A percentile compares a stretch with the other conserved stretches of the same genome.
These are phyloP conservation scores for Cantharis lateralis DNA, from an alignment of 2,888 invertebrate genomes.

Conservation along the genomic window DNA sequence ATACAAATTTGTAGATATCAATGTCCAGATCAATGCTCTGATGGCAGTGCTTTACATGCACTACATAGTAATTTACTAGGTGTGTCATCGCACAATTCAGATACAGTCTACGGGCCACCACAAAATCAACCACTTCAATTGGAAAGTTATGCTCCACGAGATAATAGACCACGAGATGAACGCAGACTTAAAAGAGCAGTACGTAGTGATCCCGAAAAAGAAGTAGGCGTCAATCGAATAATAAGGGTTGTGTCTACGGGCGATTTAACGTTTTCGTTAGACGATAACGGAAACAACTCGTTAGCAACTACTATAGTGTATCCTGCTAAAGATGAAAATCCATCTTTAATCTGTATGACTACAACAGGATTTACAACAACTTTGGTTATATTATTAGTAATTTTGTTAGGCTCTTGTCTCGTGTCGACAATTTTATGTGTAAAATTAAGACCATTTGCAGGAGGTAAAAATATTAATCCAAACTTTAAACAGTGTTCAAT, in stretches of 20 bases:
- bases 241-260: slow-evolving; percentile 92
- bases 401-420: slow-evolving; percentile 82
- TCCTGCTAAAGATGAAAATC: slow-evolving; percentile 65
- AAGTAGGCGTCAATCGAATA: slow-evolving; percentile 86
- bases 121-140: slow-evolving; percentile 65
- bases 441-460: slow-evolving; percentile 72
- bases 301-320: slow-evolving; percentile 70
- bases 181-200: slow-evolving; percentile 70
- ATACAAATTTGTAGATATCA: slow-evolving; percentile 92
- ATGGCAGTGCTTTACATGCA: slow-evolving; percentile 51
- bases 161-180: slow-evolving; percentile 72
- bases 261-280: slow-evolving; percentile 82
- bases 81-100: slow-evolving; percentile 62
- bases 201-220: slow-evolving; percentile 68
- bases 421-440: slow-evolving; percentile 86
- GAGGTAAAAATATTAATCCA: slow-evolving; percentile 7
- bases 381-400: slow-evolving; percentile 78
- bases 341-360: slow-evolving; percentile 86
- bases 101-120: slow-evolving; percentile 73
- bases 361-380: slow-evolving; percentile 92
- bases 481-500: slow-evolving; percentile 2
- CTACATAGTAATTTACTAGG: slow-evolving; percentile 58
- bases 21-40: slow-evolving; percentile 91
- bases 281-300: slow-evolving; percentile 66
- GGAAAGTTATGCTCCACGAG: slow-evolving; percentile 69